These are phyloP conservation scores for Tachyglossus aculeatus DNA, from an alignment of 2,797 vertebrate species.

Conservation along the genomic window DNA sequence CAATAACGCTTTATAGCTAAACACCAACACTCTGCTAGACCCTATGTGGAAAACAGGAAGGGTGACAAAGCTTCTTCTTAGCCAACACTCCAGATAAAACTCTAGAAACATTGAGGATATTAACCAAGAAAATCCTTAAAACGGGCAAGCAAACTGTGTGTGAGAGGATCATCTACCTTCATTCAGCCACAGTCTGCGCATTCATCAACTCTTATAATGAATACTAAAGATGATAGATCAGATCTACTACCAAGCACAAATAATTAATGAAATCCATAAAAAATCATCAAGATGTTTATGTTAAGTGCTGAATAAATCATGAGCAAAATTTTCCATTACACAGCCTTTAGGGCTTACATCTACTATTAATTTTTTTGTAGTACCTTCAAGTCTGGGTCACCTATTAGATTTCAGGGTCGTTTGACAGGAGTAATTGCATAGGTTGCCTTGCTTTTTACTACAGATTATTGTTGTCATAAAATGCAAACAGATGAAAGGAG, in stretches of 20 bases:
- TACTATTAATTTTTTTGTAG: background rate
- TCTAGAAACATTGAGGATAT: background rate
- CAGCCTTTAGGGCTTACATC: constrained; percentile 4
- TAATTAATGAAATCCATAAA: constrained; percentile 36
- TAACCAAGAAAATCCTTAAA: background rate
- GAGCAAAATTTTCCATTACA: background rate
- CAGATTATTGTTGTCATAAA: constrained; percentile 6
- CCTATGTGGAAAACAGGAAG: too few relatives aligned
- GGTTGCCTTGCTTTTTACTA: background rate
- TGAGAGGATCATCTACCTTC: background rate
- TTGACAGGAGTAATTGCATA: background rate
- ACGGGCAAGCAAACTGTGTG: background rate
- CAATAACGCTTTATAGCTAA: too few relatives aligned
- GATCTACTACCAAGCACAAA: constrained; percentile 17
- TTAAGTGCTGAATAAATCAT: constrained; percentile 38
- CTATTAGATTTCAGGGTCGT: background rate
- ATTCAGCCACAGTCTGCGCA: background rate
- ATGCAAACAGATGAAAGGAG: background rate
- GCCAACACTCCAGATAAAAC: too few relatives aligned
- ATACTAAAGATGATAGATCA: background rate
- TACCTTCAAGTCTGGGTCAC: background rate
- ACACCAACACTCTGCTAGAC: too few relatives aligned
- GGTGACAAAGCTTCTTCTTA: too few relatives aligned
- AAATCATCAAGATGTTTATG: constrained; percentile 22
- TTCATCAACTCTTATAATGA: background rate